Percentiles rank a stretch among this genome's conserved stretches.
Evolutionary conservation across 2,888 invertebrate species (phyloP).

Genomic region (Stictocephala bisonia): DNA sequence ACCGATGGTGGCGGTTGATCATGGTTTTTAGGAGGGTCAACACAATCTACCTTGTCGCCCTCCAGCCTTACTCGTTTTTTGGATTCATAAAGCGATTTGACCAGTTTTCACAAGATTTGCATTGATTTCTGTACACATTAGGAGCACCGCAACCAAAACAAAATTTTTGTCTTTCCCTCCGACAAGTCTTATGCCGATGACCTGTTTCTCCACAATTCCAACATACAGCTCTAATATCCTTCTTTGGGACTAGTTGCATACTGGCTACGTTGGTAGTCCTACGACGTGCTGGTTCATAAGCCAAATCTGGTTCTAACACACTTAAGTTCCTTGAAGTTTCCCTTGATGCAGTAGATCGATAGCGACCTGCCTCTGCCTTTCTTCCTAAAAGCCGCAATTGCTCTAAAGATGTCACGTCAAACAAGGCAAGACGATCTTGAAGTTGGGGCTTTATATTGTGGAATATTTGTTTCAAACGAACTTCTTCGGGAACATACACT

Average conservation of each 20-base stretch:
- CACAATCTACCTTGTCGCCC: not conserved
- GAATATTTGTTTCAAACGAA: not conserved
- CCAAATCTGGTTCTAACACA: not conserved
- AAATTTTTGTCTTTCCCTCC: not conserved
- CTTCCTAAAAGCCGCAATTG: not conserved
- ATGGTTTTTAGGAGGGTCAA: not conserved
- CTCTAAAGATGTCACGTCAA: not conserved
- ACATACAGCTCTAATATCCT: not conserved
- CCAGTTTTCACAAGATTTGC: too few species aligned
- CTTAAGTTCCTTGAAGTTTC: not conserved
- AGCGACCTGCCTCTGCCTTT: not conserved
- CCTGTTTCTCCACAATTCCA: not conserved
- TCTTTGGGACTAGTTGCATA: not conserved
- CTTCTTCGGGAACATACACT: not conserved
- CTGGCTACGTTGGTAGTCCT: not conserved
- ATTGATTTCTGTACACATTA: too few species aligned
- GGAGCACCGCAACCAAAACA: constrained; percentile 1
- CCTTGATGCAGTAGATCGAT: not conserved
- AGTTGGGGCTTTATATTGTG: constrained; percentile 2
- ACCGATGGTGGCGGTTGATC: not conserved
- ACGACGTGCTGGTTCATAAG: not conserved
- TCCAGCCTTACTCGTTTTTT: not conserved
- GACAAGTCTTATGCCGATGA: not conserved
- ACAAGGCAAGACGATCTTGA: not conserved
- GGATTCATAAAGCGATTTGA: too few species aligned